phyloP scores from a whole-genome alignment of 1,140 invertebrate species.

The Brachystomella parvula region DNA sequence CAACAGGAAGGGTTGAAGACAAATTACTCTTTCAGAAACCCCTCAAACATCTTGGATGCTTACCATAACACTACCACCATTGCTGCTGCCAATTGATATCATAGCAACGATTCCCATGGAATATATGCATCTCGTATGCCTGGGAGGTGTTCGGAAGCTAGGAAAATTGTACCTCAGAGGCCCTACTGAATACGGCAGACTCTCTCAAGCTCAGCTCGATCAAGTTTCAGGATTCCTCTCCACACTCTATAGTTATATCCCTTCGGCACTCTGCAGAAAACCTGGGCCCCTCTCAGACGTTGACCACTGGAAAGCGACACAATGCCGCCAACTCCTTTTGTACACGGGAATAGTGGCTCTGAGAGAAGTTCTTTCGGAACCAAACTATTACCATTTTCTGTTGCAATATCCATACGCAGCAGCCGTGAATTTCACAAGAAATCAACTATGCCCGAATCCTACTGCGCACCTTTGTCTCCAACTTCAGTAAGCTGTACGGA shows the following conservation, averaged over 20 bases:
- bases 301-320: constrained; percentile 26
- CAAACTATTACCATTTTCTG: constrained; percentile 18
- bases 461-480: constrained; percentile 40
- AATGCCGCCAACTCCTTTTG: constrained; percentile 25
- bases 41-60: constrained; percentile 5
- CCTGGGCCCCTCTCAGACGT: constrained; percentile 19
- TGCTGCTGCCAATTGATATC: background rate
- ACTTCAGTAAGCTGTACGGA: constrained; percentile 40
- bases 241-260: background rate
- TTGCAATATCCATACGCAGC: constrained; percentile 29
- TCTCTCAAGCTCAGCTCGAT: background rate
- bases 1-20: constrained; percentile 29
- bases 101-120: constrained; percentile 28
- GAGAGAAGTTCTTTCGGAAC: background rate
- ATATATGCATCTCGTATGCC: constrained; percentile 41
- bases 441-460: constrained; percentile 39
- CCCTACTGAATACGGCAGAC: background rate
- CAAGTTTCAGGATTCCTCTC: background rate
- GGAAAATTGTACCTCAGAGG: constrained; percentile 37
- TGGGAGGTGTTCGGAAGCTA: constrained; percentile 40
- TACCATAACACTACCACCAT: constrained; percentile 23
- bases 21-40: constrained; percentile 37
- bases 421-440: background rate
- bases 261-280: constrained; percentile 26
- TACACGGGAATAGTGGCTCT: constrained; percentile 29